phyloP scores from a whole-genome alignment of 2,113 vertebrate species.

The Pogona vitticeps region DNA sequence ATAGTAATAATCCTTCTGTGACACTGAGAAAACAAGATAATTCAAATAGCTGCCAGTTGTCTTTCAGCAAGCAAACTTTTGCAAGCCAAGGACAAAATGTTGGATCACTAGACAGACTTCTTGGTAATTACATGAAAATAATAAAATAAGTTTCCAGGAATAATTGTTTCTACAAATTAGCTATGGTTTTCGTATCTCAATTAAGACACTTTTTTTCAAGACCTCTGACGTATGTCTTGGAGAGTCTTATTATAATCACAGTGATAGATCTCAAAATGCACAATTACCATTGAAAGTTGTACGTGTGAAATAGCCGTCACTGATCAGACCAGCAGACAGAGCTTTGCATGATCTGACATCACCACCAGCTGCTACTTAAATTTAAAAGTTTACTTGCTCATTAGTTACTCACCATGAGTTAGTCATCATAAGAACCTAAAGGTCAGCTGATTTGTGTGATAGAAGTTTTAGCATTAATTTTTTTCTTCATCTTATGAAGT shows the following conservation, averaged over 20 bases:
- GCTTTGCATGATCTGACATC: neutral
- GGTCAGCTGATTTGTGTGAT: neutral
- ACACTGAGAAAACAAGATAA: slow-evolving; percentile 18
- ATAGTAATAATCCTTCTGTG: slow-evolving; percentile 28
- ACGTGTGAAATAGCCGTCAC: neutral
- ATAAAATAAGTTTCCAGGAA: neutral
- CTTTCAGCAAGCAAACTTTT: slow-evolving; percentile 24
- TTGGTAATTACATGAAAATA: slow-evolving; percentile 76
- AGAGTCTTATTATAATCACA: neutral
- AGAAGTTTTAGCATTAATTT: neutral
- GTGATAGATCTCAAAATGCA: neutral
- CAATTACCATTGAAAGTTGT: neutral
- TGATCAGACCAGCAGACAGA: neutral
- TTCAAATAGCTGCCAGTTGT: neutral
- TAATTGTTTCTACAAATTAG: slow-evolving; percentile 30
- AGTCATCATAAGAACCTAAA: neutral
- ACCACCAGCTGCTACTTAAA: neutral
- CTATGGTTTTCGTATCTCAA: too few species aligned
- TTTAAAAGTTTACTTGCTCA: neutral
- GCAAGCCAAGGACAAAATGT: slow-evolving; percentile 36
- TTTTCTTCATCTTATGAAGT: too few species aligned
- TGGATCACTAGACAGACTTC: slow-evolving; percentile 77
- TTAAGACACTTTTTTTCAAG: neutral
- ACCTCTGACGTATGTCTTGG: neutral
- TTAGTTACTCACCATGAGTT: neutral